Base-by-base conservation (phyloP, 2,113 vertebrate species). In the Equus przewalskii region DNA sequence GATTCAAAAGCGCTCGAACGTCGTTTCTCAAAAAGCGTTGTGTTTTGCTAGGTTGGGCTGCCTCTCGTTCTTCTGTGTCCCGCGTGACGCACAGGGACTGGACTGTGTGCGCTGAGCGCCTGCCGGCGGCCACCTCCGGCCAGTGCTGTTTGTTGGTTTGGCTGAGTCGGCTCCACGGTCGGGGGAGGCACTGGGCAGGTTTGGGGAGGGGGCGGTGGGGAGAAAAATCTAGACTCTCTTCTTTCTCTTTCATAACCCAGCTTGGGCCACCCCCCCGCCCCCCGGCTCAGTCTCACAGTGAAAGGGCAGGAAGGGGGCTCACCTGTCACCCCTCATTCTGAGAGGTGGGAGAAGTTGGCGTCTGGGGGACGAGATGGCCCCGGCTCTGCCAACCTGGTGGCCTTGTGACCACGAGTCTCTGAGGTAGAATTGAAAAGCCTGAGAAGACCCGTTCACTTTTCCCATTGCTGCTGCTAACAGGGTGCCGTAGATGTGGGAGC, bases 381-480 rank as follows among this genome's bases (percentile, higher is more conserved):
- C 19, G 9, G 24, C 21, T 36, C 30, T 44, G 62, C 41, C 49
- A 3, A 11, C 3, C 36, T 11, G 26, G 54, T 1, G 5, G 33
- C 28, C 36, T 22, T 3, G 2, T 10, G 6, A 26, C 49, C 18
- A 1, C 1, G 46, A n/a, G 49, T 46, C 46, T 41, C n/a, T 7
- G 4, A 10, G 51, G 44, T 12, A 30, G 26, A 60, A 65, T 18
- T 13, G 82, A 72, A 60, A n/a, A 46, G 49, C 26, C 18, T 5
- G 49, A 26, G n/a, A n/a, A 11, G 0, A 6, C 28, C n/a, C 0
- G 1, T 9, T 60, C 1, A 3, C 15, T 11, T 22, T 13, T 15
- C 56, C 49, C 5, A 0, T 3, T 24, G 19, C 44, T 21, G 3
- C 3, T 3, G 7, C 51, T 19, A 5, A 0, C 2, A 16, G 21